A percentile compares a stretch with the other conserved stretches of the same genome.
Conservation (phyloP, 1,140 invertebrate species). For the Delia radicum region DNA sequence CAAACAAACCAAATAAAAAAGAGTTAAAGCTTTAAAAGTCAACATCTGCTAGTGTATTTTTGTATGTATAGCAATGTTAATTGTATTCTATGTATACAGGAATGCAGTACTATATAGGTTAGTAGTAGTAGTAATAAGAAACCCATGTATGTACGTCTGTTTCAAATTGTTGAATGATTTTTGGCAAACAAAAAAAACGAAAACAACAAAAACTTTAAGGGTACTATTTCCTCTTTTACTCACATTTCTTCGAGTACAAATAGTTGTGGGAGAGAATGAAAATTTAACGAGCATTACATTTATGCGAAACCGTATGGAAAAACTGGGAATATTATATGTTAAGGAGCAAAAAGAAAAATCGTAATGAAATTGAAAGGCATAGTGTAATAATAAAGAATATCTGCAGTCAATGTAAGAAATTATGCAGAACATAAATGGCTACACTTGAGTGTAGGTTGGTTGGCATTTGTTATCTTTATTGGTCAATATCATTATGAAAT, state of each 20-base stretch:
- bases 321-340: not conserved
- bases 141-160: not conserved
- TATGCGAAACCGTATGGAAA: not conserved
- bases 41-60: too few species aligned
- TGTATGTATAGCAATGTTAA: too few species aligned
- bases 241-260: not conserved
- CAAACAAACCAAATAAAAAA: not conserved
- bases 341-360: not conserved
- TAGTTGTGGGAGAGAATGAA: not conserved
- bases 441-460: not conserved
- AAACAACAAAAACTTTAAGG: not conserved
- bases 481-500: too few species aligned
- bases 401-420: slow-evolving; percentile 13
- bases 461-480: too few species aligned
- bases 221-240: not conserved
- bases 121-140: not conserved
- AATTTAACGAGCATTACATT: not conserved
- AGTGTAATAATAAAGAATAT: slow-evolving; percentile 6
- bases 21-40: not conserved
- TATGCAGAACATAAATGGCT: not conserved
- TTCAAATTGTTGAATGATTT: not conserved
- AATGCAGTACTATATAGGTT: slow-evolving; percentile 24
- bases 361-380: not conserved
- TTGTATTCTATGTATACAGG: not conserved
- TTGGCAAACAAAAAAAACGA: not conserved